Percentiles rank a stretch among this genome's conserved stretches.
These are phyloP conservation scores for Pelusios castaneus DNA, from an alignment of 2,113 vertebrate genomes.

Conservation along the genomic window DNA sequence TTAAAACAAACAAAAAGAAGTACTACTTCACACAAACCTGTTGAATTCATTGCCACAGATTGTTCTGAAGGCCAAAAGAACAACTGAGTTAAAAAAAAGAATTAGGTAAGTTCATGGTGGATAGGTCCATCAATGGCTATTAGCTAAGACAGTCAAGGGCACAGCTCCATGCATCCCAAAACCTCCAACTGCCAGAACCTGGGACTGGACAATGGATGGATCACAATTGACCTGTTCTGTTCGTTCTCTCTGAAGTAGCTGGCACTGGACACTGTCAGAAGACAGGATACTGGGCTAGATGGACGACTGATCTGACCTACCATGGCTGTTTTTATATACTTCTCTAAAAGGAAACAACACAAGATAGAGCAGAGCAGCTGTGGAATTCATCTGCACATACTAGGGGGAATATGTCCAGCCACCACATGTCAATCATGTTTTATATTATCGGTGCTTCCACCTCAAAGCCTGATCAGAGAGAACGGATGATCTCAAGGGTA, in stretches of 20 bases:
- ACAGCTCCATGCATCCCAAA: neutral
- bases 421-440: neutral
- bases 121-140: neutral
- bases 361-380: neutral
- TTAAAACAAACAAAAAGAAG: neutral
- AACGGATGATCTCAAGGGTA: conserved; percentile 67
- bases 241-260: neutral
- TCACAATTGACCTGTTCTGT: neutral
- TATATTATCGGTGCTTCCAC: accelerated
- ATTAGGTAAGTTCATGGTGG: neutral
- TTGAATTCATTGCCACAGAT: neutral
- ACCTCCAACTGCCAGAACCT: neutral
- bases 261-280: neutral
- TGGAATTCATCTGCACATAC: accelerated
- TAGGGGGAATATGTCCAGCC: accelerated
- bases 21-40: neutral
- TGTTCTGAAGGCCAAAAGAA: neutral
- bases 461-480: conserved; percentile 72
- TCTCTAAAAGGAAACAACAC: neutral
- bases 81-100: neutral
- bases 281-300: neutral
- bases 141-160: neutral
- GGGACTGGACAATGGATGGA: neutral
- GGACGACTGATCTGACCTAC: neutral
- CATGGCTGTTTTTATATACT: neutral